Evolutionary conservation across 2,888 invertebrate genomes (phyloP), one percentile per base, ranked within the genome.

Genomic region (Brenthis ino): DNA sequence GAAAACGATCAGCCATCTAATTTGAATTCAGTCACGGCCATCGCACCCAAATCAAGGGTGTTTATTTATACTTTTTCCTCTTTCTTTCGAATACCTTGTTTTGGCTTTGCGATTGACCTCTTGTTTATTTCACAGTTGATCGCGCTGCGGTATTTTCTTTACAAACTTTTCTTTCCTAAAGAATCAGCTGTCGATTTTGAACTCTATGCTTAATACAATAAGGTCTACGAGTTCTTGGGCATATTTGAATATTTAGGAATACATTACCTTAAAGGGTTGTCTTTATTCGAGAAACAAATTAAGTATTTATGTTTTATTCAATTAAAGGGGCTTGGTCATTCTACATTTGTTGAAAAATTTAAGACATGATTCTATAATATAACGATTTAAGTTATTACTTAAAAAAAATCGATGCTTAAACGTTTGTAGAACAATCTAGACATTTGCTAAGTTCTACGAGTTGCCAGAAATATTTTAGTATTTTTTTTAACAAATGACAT

Each of bases 101-200:
- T 66, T 61, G 71, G 69, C 71, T 70, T 67, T 64, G 50, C 70
- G 67, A 70, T 73, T 74, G 73, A 69, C 73, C 73, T 73, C 68
- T 71, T 67, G 70, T 74, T 74, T 72, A 74, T 74, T 74, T 74
- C 70, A 68, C 74, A 71, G 69, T 72, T 74, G 74, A 71, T 74
- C 70, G 74, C 69, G 56, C 51, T 72, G 73, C 65, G 69, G 72
- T 70, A 58, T 73, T 72, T 70, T 72, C 72, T 69, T 72, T 72
- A 66, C 64, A 56, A 55, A 66, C 51, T 64, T 69, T 66, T 66
- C 64, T 66, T 69, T 71, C 12, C 51, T 53, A 3, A 12, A 51
- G 13, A 8, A 37, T 28, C 51, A 61, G 3, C 1, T 53, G 51
- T 13, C 16, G 13, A 68, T 58, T 68, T 16, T 58, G 16, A 51